Base-by-base conservation (phyloP, 2,797 vertebrate species). In the Heliangelus exortis region DNA sequence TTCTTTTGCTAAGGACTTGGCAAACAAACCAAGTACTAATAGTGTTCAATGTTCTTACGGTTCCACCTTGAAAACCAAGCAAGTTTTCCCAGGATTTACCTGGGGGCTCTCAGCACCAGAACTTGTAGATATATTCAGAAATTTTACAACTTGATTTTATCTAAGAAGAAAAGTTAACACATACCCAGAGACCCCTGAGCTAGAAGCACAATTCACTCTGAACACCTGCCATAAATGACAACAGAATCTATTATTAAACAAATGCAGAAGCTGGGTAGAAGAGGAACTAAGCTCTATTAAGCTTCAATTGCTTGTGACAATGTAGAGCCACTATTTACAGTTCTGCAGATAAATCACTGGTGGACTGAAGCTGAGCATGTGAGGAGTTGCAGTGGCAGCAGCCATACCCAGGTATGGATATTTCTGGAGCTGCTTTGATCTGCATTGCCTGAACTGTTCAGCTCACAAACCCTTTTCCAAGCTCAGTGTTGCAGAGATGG, bases 1-100 rank as follows among this genome's bases (percentile, higher is more conserved):
- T 17, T 18, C 74, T 63, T 62, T n/a, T 4, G 9, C 16, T 31
- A 33, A 78, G 43, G 22, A 55, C 28, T 78, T 75, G 34, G 23
- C 20, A 78, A 77, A 66, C 0, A 0, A 59, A 51, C 14, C 1
- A 1, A 41, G 7, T 16, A 9, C 8, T 48, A 17, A 15, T 4
- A 39, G 14, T 23, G 13, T 21, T 78, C 23, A 20, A 29, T 23
- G 41, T 33, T 43, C 13, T 76, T 65, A 11, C 3, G 12, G 28
- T 77, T 65, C 19, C 41, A 72, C 31, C 28, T 19, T 48, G 29
- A 69, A 75, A 57, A 41, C 4, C 11, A 79, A 5, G 18, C 15
- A 33, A 16, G 7, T n/a, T 91, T 89, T 87, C 50, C 25, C 17
- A 18, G 21, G 61, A 22, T 66, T 62, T 67, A 21, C 17, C 15